Conservation (phyloP, 2,113 vertebrate genomes). For the Pseudopipra pipra region DNA sequence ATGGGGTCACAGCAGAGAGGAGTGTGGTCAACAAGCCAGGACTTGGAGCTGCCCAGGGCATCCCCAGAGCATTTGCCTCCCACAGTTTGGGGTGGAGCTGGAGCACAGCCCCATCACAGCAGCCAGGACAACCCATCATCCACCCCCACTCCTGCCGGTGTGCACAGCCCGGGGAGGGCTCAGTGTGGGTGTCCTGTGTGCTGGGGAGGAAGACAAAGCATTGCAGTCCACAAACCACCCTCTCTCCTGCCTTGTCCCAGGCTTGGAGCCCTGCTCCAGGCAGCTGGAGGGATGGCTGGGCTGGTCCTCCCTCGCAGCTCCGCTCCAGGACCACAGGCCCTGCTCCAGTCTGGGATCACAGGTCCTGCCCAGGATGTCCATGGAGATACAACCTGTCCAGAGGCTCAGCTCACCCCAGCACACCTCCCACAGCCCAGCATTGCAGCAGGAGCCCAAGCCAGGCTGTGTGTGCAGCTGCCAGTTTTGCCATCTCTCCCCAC, state of each 20-base stretch:
- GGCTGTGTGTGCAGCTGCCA: not conserved
- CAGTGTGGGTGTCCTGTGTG: fast-evolving
- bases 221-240: not conserved
- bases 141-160: fast-evolving
- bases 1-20: fast-evolving
- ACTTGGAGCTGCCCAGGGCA: not conserved
- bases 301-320: not conserved
- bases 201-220: not conserved
- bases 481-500: not conserved
- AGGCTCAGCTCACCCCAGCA: not conserved
- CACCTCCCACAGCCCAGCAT: not conserved
- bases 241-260: not conserved
- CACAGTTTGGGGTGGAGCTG: not conserved
- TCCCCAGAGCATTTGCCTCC: not conserved
- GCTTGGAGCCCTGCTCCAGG: not conserved
- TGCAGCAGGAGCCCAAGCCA: not conserved
- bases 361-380: not conserved
- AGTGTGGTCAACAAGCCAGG: not conserved
- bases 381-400: fast-evolving
- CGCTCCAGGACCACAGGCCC: not conserved
- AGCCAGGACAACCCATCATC: not conserved
- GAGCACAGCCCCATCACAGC: not conserved
- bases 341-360: not conserved
- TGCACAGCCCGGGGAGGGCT: not conserved
- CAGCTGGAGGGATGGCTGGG: not conserved